Percentiles rank a stretch among this genome's conserved stretches.
Evolutionary conservation across 1,140 invertebrate species (phyloP).

Genomic region (Physella acuta): DNA sequence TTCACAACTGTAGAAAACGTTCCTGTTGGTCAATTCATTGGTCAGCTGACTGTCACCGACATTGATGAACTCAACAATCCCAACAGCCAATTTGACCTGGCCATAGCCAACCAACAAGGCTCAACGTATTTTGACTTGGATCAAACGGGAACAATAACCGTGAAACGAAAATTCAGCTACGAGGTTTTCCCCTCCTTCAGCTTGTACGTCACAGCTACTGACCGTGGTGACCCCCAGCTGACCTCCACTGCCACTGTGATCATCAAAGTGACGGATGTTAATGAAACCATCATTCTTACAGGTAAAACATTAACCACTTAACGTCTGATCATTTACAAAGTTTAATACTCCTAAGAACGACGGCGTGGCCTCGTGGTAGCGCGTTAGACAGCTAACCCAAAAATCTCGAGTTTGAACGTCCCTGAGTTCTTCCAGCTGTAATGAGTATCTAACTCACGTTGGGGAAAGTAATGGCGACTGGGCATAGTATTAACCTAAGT

Average conservation of each 20-base stretch:
- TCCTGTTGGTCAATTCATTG: background rate
- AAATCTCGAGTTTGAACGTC: too few species aligned
- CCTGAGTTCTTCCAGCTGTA: too few species aligned
- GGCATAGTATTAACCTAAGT: too few species aligned
- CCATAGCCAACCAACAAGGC: background rate
- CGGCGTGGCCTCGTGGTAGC: too few species aligned
- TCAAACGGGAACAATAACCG: background rate
- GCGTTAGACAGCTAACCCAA: too few species aligned
- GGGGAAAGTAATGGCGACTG: too few species aligned
- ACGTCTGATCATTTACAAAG: too few species aligned
- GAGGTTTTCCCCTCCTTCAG: background rate
- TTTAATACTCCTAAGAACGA: too few species aligned
- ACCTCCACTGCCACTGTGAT: slow-evolving; percentile 14
- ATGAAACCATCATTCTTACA: background rate
- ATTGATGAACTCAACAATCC: background rate
- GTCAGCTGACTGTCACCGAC: background rate
- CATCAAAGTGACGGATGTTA: background rate
- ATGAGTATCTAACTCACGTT: too few species aligned
- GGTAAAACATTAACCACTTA: too few species aligned
- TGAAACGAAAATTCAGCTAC: background rate
- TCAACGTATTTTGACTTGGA: background rate
- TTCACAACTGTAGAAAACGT: slow-evolving; percentile 5
- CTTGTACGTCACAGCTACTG: slow-evolving; percentile 9
- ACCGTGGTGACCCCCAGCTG: slow-evolving; percentile 5
- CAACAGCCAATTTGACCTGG: background rate